Evolutionary conservation across 2,888 invertebrate genomes (phyloP).

Genomic region (Ischnura elegans): DNA sequence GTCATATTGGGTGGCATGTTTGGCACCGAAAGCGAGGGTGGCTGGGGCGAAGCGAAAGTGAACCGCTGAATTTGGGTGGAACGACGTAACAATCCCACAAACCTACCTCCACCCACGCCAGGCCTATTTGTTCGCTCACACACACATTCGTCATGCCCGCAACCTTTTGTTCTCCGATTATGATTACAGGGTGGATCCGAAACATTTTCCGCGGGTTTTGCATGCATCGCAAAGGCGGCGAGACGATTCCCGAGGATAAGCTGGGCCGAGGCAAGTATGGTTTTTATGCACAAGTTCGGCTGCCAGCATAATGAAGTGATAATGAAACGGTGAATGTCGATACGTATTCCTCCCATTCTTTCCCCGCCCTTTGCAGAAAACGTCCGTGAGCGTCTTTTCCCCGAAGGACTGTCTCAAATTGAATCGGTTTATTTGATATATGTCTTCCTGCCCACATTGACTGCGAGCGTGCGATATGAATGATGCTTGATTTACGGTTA

Average conservation of each 20-base stretch:
- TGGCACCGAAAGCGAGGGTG: background rate
- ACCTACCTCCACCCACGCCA: too few relatives aligned
- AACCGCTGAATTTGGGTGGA: background rate
- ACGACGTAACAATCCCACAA: background rate
- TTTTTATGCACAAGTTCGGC: background rate
- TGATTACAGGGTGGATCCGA: slow-evolving; percentile 55
- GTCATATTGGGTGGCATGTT: background rate
- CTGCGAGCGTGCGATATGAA: background rate
- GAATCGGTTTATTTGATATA: background rate
- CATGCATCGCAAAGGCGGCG: background rate
- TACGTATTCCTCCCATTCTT: background rate
- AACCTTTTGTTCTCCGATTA: slow-evolving; percentile 8
- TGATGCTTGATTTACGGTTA: background rate
- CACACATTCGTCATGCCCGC: slow-evolving; percentile 13
- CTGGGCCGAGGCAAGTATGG: background rate
- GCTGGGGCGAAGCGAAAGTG: background rate
- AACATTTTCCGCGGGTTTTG: background rate
- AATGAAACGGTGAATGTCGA: background rate
- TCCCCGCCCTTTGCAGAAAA: background rate
- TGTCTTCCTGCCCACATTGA: background rate
- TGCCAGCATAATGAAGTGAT: slow-evolving; percentile 5
- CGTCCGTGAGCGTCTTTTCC: background rate
- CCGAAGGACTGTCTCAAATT: background rate
- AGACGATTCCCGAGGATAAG: background rate
- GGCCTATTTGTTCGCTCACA: background rate